Base-by-base conservation (phyloP, 1,140 invertebrate genomes). In the Drosophila prosaltans region DNA sequence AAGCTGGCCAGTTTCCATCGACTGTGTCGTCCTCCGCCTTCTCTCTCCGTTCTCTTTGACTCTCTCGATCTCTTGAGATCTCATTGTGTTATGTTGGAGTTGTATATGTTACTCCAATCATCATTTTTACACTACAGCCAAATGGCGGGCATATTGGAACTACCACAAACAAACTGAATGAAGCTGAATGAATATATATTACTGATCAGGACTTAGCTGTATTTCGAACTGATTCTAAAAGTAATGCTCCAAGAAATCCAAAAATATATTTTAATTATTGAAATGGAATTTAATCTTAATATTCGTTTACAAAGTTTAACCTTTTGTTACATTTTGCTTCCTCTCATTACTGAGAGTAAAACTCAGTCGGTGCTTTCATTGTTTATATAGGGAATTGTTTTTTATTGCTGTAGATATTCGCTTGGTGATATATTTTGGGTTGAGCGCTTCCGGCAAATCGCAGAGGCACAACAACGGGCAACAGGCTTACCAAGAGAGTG, bases 351-450 rank as follows among this genome's bases (percentile, higher is more conserved):
- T 51, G 16, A 51, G 45, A 51, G 45, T 51, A 51, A 26, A 5
- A 26, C 1, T 8, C 10, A 51, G 21, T 51, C 45, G 24, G 24
- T 9, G 24, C 8, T 51, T 26, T 24, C 9, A 26, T 2, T 26
- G 8, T 24, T 2, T 51, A 26, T 51, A 3, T 51, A 51, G 45
- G 45, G 45, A 51, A 77, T 81, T 62, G 72, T 74, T 80, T 80
- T 8, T 51, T 51, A 21, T 51, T 51, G 21, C 45, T 61, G 77
- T 84, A 86, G 83, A 86, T 86, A 86, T 86, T 86, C 80, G 84
- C 80, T 86, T 86, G 83, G 83, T 86, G 83, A 86, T 86, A 86
- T 86, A 86, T 86, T 89, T 86, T 86, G 80, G 80, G 83, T 78
- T 85, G 81, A 79, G 83, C 83, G 83, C 83, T 86, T 86, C 83